phyloP scores from a whole-genome alignment of 2,888 invertebrate genomes.

The Chromoteleia sp. region DNA sequence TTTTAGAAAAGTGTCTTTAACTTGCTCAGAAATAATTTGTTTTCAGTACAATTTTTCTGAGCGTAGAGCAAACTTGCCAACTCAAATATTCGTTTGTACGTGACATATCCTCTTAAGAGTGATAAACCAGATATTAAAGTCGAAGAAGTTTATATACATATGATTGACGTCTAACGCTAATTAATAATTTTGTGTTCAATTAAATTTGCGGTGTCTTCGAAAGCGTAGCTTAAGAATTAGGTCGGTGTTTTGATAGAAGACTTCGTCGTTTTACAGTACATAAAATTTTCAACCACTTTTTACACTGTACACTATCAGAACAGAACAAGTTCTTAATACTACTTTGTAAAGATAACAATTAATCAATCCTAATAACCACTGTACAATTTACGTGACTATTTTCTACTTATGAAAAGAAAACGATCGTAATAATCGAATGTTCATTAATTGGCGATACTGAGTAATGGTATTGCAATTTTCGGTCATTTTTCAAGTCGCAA shows the following conservation, averaged over 20 bases:
- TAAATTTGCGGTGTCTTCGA: conserved; percentile 14
- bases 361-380: conserved; percentile 29
- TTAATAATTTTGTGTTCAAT: not conserved
- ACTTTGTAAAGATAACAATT: conserved; percentile 44
- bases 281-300: conserved; percentile 28
- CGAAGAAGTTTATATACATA: conserved; percentile 13
- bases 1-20: too few relatives aligned
- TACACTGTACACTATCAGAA: conserved; percentile 58
- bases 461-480: too few relatives aligned
- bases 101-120: too few relatives aligned
- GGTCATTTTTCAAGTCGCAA: too few relatives aligned
- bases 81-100: too few relatives aligned
- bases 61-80: too few relatives aligned
- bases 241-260: not conserved
- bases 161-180: conserved; percentile 14
- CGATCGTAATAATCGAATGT: too few relatives aligned
- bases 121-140: too few relatives aligned
- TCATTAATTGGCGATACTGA: too few relatives aligned
- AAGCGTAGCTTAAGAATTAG: conserved; percentile 29
- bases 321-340: conserved; percentile 57
- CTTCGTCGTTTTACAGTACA: conserved; percentile 8
- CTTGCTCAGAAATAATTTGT: too few relatives aligned
- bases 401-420: too few relatives aligned
- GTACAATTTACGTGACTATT: conserved; percentile 49
- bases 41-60: too few relatives aligned